These are phyloP conservation scores for Myotis findleyi DNA, from an alignment of 2,797 vertebrate species.

Conservation along the genomic window DNA sequence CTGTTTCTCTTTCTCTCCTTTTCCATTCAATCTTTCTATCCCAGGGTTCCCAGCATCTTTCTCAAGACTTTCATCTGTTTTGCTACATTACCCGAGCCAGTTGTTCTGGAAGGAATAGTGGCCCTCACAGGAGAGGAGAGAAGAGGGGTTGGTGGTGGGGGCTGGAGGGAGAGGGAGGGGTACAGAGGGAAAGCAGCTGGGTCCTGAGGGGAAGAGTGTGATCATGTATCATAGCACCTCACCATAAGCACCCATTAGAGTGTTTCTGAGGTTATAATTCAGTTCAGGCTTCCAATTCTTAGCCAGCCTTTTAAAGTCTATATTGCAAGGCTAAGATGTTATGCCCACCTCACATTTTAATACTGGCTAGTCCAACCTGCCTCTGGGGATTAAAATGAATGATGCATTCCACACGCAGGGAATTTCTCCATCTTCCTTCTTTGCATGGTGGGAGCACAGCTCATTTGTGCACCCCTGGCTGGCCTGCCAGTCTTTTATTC, in stretches of 20 bases:
- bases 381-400: slow-evolving; percentile 27
- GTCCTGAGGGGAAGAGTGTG: background rate
- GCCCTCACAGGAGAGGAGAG: background rate
- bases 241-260: background rate
- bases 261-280: background rate
- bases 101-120: background rate
- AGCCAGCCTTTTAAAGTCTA: background rate
- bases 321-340: background rate
- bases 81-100: background rate
- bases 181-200: background rate
- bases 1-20: slow-evolving; percentile 15
- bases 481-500: background rate
- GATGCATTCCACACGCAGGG: background rate
- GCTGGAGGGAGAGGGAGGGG: background rate
- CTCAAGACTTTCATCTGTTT: background rate
- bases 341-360: background rate
- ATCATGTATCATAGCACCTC: too few species aligned
- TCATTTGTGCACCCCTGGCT: background rate
- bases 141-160: background rate
- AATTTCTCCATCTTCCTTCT: background rate
- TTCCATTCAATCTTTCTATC: slow-evolving; percentile 2
- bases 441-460: background rate
- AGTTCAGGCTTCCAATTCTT: background rate
- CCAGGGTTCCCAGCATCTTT: background rate
- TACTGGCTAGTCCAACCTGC: background rate